phyloP scores from a whole-genome alignment of 1,140 invertebrate genomes.

The Chlorops oryzae region DNA sequence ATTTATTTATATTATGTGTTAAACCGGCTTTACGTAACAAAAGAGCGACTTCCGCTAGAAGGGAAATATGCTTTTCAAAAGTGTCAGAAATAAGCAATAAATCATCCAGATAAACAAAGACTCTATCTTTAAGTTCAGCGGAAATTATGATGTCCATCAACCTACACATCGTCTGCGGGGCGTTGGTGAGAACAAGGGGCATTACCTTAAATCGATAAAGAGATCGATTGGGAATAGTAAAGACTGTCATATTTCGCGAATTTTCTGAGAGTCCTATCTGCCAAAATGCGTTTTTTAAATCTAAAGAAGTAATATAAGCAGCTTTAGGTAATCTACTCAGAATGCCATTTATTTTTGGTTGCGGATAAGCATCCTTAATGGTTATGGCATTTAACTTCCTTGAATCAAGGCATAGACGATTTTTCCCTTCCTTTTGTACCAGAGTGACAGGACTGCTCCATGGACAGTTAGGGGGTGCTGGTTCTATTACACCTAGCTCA shows the following conservation, averaged over 20 bases:
- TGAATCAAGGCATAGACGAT: conserved; percentile 9
- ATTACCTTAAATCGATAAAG: conserved; percentile 10
- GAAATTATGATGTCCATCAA: conserved; percentile 9
- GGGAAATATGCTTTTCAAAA: conserved; percentile 8
- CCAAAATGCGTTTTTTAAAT: conserved; percentile 9
- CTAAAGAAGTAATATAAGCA: conserved; percentile 7
- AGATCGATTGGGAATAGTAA: conserved; percentile 1
- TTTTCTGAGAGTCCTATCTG: too few relatives aligned
- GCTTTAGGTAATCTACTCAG: conserved; percentile 13
- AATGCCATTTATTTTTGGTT: conserved; percentile 9
- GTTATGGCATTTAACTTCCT: conserved; percentile 11
- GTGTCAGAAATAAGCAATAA: conserved; percentile 3
- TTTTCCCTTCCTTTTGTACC: conserved; percentile 9
- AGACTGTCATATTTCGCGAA: too few relatives aligned
- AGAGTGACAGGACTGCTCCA: conserved; percentile 14
- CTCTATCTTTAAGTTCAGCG: conserved; percentile 2
- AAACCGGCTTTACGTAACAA: conserved; percentile 15
- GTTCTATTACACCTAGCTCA: too few relatives aligned
- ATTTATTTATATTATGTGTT: conserved; percentile 22
- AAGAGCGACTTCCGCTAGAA: conserved; percentile 1
- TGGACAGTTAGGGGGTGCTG: conserved; percentile 8
- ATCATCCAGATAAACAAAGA: conserved; percentile 14
- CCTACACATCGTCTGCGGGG: conserved; percentile 3
- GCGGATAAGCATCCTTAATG: conserved; percentile 11
- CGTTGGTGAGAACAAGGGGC: conserved; percentile 7